phyloP scores from a whole-genome alignment of 2,113 vertebrate species.

The Monarcha castaneiventris region DNA sequence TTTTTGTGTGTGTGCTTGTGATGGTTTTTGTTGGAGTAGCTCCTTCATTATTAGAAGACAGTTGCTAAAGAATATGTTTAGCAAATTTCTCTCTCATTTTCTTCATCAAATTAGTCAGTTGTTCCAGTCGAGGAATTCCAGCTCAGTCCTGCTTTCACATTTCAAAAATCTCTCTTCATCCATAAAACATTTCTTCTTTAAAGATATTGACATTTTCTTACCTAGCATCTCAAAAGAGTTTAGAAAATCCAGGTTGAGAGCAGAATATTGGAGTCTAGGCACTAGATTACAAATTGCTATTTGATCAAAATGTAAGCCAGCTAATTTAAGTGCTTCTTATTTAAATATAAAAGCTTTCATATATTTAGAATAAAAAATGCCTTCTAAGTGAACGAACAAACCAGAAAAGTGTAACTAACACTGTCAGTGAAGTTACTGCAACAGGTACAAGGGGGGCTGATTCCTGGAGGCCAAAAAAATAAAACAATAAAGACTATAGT shows the following conservation, averaged over 20 bases:
- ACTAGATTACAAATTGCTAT: background rate
- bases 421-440: background rate
- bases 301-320: background rate
- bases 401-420: background rate
- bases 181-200: constrained; percentile 18
- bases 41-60: background rate
- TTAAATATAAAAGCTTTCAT: background rate
- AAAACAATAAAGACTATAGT: background rate
- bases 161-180: background rate
- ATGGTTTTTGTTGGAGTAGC: background rate
- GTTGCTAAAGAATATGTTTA: background rate
- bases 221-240: background rate
- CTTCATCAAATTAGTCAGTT: constrained; percentile 18
- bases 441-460: background rate
- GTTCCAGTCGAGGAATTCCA: background rate
- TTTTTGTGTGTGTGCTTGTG: background rate
- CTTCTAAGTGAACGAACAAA: background rate
- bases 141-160: background rate
- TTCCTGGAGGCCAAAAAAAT: background rate
- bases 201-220: background rate
- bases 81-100: background rate
- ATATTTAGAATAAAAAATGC: background rate
- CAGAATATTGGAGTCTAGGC: background rate
- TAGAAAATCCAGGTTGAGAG: background rate
- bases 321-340: background rate